Evolutionary conservation across 2,797 vertebrate genomes (phyloP).

Genomic region (Philypnodon macrostomus): DNA sequence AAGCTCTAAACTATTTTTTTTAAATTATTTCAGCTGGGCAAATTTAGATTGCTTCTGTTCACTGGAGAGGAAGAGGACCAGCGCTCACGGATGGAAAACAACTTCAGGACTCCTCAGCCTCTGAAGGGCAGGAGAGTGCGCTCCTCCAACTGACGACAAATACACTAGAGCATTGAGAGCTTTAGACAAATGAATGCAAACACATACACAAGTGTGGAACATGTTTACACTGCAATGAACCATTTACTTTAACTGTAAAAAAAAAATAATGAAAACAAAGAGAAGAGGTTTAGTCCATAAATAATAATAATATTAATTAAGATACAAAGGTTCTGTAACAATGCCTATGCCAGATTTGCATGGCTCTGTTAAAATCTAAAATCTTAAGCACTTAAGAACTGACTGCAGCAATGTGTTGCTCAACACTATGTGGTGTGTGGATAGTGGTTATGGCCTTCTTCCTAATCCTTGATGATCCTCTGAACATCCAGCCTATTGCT

Average conservation of each 20-base stretch:
- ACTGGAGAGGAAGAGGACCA: constrained; percentile 83
- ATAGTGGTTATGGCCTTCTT: constrained; percentile 9
- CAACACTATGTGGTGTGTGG: constrained; percentile 17
- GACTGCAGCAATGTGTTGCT: too few species aligned
- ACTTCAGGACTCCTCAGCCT: constrained; percentile 92
- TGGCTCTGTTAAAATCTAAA: constrained; percentile 3
- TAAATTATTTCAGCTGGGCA: constrained; percentile 92
- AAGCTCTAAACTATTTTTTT: too few species aligned
- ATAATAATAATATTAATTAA: background rate
- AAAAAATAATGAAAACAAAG: too few species aligned
- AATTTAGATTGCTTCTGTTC: constrained; percentile 87
- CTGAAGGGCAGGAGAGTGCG: constrained; percentile 87
- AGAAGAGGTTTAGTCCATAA: too few species aligned
- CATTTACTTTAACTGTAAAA: constrained; percentile 17
- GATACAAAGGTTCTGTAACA: constrained; percentile 5
- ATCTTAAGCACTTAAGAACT: constrained; percentile 7
- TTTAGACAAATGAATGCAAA: constrained; percentile 32
- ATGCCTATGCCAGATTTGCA: constrained; percentile 8
- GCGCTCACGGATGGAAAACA: constrained; percentile 90
- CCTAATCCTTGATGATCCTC: constrained; percentile 41
- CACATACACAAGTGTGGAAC: constrained; percentile 33
- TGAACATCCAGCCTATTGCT: constrained; percentile 33
- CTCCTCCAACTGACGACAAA: constrained; percentile 79
- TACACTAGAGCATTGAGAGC: background rate
- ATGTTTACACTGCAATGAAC: constrained; percentile 19